These are phyloP conservation scores for Drosophila dives DNA, from an alignment of 2,888 invertebrate genomes.

Conservation along the genomic window DNA sequence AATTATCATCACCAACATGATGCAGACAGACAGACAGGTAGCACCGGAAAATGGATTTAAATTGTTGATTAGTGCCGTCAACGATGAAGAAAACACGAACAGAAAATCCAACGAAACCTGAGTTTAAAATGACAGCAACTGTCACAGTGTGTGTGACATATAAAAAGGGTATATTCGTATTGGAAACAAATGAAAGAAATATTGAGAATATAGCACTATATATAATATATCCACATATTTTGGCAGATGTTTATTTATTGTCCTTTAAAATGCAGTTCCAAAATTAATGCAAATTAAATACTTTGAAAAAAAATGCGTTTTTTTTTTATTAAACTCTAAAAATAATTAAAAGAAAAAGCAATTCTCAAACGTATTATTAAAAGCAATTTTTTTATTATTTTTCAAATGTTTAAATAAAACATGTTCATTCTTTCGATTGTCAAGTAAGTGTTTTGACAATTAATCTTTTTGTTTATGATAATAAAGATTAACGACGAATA, in stretches of 20 bases:
- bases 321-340: background rate
- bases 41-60: constrained; percentile 77
- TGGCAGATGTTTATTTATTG: background rate
- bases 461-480: background rate
- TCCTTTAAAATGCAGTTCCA: background rate
- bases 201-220: background rate
- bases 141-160: constrained; percentile 5
- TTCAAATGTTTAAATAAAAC: background rate
- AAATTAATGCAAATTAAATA: background rate
- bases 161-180: background rate
- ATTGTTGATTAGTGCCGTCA: constrained; percentile 78
- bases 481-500: background rate
- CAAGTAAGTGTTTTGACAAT: background rate
- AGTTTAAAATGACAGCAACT: constrained; percentile 43
- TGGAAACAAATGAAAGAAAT: background rate
- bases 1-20: constrained; percentile 49
- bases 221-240: background rate
- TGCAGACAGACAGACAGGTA: constrained; percentile 26
- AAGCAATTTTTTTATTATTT: background rate
- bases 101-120: constrained; percentile 6
- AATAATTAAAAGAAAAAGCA: background rate
- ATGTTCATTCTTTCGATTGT: background rate
- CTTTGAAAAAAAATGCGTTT: background rate
- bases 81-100: constrained; percentile 42
- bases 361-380: background rate